Conservation (phyloP, 2,888 invertebrate species). For the Mayetiola destructor region DNA sequence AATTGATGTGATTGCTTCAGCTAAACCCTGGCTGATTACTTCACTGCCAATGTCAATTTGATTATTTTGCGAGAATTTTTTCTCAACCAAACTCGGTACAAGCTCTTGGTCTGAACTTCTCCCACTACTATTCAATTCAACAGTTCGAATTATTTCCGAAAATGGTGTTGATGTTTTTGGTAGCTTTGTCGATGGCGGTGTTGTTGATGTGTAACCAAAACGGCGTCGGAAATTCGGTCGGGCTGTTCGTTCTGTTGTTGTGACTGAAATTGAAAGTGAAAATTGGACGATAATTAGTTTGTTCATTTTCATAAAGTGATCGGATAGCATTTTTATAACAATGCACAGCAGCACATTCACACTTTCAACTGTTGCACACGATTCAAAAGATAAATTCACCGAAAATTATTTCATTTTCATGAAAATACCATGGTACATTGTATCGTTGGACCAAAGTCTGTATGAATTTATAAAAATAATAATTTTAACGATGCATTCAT, state of each 20-base stretch:
- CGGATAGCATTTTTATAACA: no score
- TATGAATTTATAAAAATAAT: no score
- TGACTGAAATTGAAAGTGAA: not conserved
- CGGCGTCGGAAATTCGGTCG: conserved; percentile 36
- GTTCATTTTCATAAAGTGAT: no score
- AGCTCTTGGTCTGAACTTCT: conserved; percentile 28
- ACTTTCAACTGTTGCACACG: no score
- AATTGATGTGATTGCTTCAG: conserved; percentile 22
- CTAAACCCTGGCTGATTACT: conserved; percentile 19
- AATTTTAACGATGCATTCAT: no score
- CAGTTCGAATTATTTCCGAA: conserved; percentile 17
- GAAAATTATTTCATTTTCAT: no score
- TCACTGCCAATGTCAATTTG: conserved; percentile 25
- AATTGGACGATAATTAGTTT: not conserved
- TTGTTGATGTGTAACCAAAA: conserved; percentile 25
- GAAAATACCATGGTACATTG: no score
- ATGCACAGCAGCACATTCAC: no score
- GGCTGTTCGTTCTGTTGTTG: conserved; percentile 21
- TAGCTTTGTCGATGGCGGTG: conserved; percentile 21
- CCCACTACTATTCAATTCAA: not conserved
- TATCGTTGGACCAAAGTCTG: no score
- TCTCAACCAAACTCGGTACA: conserved; percentile 31
- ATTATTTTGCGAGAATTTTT: conserved; percentile 24
- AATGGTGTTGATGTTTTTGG: conserved; percentile 21
- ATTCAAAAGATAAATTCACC: no score